A percentile compares a stretch with the other conserved stretches of the same genome.
Evolutionary conservation across 2,113 vertebrate genomes (phyloP).

Genomic region (Craseonycteris thonglongyai): DNA sequence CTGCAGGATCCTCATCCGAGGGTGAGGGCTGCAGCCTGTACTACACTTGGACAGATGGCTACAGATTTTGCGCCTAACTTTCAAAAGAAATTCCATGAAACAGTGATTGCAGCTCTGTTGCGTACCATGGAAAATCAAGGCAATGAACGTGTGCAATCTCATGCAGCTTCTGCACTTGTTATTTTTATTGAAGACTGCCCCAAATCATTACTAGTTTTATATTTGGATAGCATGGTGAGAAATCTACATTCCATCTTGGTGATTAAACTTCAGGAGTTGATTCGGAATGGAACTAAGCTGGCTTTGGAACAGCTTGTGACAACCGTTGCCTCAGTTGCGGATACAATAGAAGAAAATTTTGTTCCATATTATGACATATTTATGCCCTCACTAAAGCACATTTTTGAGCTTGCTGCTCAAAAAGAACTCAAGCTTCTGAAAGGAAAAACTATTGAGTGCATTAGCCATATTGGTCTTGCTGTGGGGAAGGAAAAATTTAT

Average conservation of each 20-base stretch:
- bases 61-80: slow-evolving; percentile 98
- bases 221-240: slow-evolving; percentile 94
- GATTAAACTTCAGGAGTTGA: slow-evolving; percentile 95
- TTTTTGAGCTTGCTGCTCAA: slow-evolving; percentile 95
- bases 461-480: slow-evolving; percentile 97
- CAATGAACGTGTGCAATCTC: slow-evolving; percentile 96
- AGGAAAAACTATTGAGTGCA: slow-evolving; percentile 99
- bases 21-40: slow-evolving; percentile 96
- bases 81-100: slow-evolving; percentile 98
- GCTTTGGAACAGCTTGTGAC: slow-evolving; percentile 99
- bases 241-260: slow-evolving; percentile 98
- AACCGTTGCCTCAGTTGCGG: slow-evolving; percentile 97
- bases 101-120: slow-evolving; percentile 94
- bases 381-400: slow-evolving; percentile 98
- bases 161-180: slow-evolving; percentile 96
- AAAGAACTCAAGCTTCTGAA: slow-evolving; percentile 96
- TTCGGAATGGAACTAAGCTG: slow-evolving; percentile 97
- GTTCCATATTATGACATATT: slow-evolving; percentile 97
- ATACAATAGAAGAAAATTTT: slow-evolving; percentile 97
- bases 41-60: slow-evolving; percentile 98
- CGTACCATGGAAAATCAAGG: slow-evolving; percentile 98
- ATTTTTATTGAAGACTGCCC: slow-evolving; percentile 99
- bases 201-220: slow-evolving; percentile 91
- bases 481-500: slow-evolving; percentile 99
- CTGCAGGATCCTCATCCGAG: slow-evolving; percentile 96